phyloP scores from a whole-genome alignment of 1,140 invertebrate genomes.

The Phymorhynchus buccinoides region DNA sequence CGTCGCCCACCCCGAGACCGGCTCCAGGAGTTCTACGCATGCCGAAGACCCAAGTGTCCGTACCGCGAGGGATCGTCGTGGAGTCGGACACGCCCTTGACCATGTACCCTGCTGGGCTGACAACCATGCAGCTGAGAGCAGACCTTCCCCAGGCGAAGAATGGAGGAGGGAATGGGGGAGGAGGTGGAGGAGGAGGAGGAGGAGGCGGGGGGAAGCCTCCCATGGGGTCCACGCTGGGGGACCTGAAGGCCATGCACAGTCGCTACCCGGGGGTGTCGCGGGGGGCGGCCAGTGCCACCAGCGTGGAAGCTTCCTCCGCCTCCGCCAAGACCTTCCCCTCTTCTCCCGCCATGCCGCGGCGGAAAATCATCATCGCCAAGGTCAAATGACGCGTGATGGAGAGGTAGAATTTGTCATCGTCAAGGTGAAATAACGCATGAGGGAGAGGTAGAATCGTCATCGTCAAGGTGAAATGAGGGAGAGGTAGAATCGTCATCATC shows the following conservation, averaged over 20 bases:
- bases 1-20: not conserved
- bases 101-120: slow-evolving; percentile 24
- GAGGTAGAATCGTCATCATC: too few species aligned
- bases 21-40: not conserved
- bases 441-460: too few species aligned
- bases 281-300: not conserved
- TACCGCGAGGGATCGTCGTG: not conserved
- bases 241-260: slow-evolving; percentile 27
- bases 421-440: too few species aligned
- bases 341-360: not conserved
- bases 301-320: not conserved
- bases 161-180: not conserved
- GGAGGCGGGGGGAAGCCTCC: not conserved
- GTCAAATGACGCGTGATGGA: not conserved
- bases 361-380: not conserved
- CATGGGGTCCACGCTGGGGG: slow-evolving; percentile 12
- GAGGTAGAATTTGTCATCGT: not conserved
- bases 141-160: not conserved
- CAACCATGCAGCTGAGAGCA: slow-evolving; percentile 13
- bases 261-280: not conserved
- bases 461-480: too few species aligned
- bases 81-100: not conserved
- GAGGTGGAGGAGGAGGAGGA: not conserved
- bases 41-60: not conserved
- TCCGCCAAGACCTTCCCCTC: not conserved